A percentile compares a stretch with the other conserved stretches of the same genome.
Evolutionary conservation across 2,113 vertebrate species (phyloP).

Genomic region (Saguinus midas): DNA sequence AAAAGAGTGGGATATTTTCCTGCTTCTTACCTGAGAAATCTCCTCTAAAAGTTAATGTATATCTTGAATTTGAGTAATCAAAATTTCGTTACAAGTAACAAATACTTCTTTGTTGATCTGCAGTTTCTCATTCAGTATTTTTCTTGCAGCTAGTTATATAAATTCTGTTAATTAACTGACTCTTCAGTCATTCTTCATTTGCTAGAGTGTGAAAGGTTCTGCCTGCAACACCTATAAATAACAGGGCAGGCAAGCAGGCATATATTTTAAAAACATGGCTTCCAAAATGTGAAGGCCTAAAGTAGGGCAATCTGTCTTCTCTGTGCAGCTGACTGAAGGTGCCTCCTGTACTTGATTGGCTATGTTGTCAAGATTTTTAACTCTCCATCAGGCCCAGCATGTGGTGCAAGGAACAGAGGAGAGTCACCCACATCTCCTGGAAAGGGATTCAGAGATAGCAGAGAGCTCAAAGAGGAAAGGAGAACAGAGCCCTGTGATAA

Average conservation of each 20-base stretch:
- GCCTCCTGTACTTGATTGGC: neutral
- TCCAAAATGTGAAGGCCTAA: neutral
- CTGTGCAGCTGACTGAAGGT: neutral
- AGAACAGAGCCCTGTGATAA: neutral
- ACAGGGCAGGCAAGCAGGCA: neutral
- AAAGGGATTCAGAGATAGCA: neutral
- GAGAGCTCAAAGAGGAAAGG: neutral
- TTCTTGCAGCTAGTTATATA: neutral
- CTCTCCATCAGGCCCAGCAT: neutral
- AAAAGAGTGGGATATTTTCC: neutral
- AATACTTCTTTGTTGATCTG: neutral
- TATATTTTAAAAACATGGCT: neutral
- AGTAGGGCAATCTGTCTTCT: neutral
- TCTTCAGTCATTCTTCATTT: neutral
- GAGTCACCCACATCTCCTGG: neutral
- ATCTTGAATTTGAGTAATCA: neutral
- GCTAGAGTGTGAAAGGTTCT: neutral
- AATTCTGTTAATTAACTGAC: slow-evolving; percentile 41
- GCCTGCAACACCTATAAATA: neutral
- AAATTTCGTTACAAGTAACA: neutral
- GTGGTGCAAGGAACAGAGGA: neutral
- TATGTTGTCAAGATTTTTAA: neutral
- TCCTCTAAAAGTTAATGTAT: neutral
- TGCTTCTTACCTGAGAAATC: neutral
- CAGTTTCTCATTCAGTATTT: slow-evolving; percentile 13